Percentiles rank a stretch among this genome's conserved stretches.
phyloP scores from a whole-genome alignment of 2,113 vertebrate genomes.

The Leucosticte australis region DNA sequence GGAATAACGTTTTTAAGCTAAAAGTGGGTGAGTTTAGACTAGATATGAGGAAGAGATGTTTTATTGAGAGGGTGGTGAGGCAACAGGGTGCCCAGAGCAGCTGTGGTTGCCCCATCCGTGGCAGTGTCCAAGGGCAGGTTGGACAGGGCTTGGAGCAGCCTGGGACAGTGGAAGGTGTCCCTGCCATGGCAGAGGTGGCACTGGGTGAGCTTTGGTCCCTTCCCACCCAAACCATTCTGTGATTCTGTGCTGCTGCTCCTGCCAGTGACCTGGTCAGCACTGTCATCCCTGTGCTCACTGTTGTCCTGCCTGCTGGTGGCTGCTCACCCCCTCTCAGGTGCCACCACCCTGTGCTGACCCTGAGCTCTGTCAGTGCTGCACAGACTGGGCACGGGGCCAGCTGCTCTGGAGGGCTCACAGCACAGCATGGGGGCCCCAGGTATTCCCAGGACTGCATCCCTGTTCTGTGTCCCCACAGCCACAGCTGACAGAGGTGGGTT shows the following conservation, averaged over 20 bases:
- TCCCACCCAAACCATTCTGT: not conserved
- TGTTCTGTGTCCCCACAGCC: not conserved
- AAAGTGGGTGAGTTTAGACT: not conserved
- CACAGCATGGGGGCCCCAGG: accelerated
- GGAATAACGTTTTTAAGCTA: not conserved
- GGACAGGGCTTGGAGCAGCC: not conserved
- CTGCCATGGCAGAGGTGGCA: not conserved
- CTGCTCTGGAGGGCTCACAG: accelerated
- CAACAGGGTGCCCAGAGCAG: too few relatives aligned
- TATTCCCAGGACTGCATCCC: not conserved
- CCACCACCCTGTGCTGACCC: accelerated
- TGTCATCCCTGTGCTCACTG: not conserved
- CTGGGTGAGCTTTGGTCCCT: not conserved
- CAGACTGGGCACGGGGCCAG: not conserved
- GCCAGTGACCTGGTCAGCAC: accelerated
- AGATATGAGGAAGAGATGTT: not conserved
- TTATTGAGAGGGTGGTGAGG: not conserved
- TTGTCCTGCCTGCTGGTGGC: not conserved
- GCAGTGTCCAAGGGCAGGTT: not conserved
- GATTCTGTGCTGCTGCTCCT: not conserved
- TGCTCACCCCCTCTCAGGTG: accelerated
- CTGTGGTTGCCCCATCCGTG: not conserved
- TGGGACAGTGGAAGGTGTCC: not conserved
- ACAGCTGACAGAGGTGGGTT: not conserved
- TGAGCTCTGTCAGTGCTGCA: not conserved